Conservation (phyloP, 2,888 invertebrate species). For the Acrobasis consociella region DNA sequence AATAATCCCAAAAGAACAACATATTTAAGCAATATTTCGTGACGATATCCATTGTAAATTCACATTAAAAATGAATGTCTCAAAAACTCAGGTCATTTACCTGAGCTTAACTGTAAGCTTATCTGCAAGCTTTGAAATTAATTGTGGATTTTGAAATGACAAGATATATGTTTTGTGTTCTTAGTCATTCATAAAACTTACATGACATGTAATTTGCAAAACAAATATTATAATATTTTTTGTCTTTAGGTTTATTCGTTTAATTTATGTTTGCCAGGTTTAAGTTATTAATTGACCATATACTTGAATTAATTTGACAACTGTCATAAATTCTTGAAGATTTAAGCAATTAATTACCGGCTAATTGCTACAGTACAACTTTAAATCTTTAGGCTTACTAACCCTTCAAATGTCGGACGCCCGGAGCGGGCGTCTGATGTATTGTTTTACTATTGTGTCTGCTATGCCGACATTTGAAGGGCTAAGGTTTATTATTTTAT, state of each 20-base stretch:
- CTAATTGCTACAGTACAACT: no score
- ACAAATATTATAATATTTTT: neutral
- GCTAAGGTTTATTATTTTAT: no score
- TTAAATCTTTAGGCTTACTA: no score
- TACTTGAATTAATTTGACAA: neutral
- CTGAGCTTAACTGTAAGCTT: constrained; percentile 4
- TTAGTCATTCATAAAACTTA: neutral
- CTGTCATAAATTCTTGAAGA: no score
- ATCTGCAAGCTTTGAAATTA: neutral
- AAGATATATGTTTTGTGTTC: neutral
- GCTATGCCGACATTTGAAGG: no score
- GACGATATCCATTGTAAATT: neutral
- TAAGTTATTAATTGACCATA: neutral
- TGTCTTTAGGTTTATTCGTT: neutral
- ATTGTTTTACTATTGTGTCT: no score
- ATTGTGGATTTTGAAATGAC: neutral
- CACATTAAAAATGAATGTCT: neutral
- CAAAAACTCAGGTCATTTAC: constrained; percentile 9
- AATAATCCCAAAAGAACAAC: no score
- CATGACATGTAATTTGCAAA: neutral
- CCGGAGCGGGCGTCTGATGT: no score
- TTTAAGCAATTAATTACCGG: no score
- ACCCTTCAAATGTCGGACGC: no score
- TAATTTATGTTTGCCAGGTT: neutral
- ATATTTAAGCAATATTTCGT: no score